Evolutionary conservation across 2,797 vertebrate genomes (phyloP).

Genomic region (Cephalopachus bancanus): DNA sequence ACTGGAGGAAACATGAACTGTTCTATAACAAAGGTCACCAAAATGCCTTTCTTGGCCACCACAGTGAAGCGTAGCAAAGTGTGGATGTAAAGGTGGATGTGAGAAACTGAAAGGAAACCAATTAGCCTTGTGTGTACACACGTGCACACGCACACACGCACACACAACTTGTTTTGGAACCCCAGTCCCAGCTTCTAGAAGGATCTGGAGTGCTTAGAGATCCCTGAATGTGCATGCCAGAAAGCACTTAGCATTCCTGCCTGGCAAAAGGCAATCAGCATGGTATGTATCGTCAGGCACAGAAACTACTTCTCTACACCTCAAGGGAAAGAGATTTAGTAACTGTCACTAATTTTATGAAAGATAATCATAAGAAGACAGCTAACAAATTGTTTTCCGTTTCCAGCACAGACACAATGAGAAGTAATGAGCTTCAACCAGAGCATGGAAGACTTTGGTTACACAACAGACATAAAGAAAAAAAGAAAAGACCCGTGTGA

Average conservation of each 20-base stretch:
- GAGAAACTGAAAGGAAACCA: not conserved
- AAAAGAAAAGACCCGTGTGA: not conserved
- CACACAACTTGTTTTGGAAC: not conserved
- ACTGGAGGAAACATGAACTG: not conserved
- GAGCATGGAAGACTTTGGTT: conserved; percentile 36
- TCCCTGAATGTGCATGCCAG: not conserved
- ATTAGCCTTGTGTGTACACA: not conserved
- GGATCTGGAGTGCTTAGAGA: not conserved
- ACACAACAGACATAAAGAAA: not conserved
- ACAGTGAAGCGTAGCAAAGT: not conserved
- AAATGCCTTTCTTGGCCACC: conserved; percentile 25
- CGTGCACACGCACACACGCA: not conserved
- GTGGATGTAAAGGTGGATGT: not conserved
- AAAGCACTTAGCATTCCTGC: not conserved
- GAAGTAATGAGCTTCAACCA: conserved; percentile 49
- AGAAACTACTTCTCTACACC: conserved; percentile 23
- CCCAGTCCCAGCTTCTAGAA: not conserved
- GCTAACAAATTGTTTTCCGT: conserved; percentile 56
- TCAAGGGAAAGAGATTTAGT: conserved; percentile 50
- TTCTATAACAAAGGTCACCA: conserved; percentile 9
- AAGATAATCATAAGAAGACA: conserved; percentile 46
- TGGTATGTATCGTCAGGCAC: not conserved
- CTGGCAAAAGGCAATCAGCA: not conserved
- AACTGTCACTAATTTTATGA: conserved; percentile 65
- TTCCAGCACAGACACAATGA: conserved; percentile 57